Evolutionary conservation across 2,797 vertebrate species (phyloP).

Genomic region (Leptodactylus fallax): DNA sequence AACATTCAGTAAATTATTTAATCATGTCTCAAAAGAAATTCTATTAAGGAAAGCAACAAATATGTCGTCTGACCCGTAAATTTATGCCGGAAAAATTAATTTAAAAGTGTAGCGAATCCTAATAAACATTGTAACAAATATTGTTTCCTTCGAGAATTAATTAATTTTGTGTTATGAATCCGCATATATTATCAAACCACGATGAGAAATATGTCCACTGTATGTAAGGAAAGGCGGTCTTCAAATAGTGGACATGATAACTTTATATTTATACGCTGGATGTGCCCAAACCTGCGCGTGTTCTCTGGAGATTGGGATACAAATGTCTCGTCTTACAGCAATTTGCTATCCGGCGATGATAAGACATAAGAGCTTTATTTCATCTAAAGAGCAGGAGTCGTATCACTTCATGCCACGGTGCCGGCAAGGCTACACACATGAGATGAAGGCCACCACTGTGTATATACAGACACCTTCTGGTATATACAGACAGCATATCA

Average conservation of each 20-base stretch:
- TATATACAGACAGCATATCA: neutral
- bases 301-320: neutral
- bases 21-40: slow-evolving; percentile 34
- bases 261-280: neutral
- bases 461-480: neutral
- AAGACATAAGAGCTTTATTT: neutral
- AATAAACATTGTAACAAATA: slow-evolving; percentile 25
- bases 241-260: neutral
- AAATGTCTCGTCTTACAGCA: neutral
- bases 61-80: slow-evolving; percentile 8
- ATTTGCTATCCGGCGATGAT: neutral
- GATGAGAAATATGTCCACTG: neutral
- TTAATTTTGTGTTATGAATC: slow-evolving; percentile 34
- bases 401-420: neutral
- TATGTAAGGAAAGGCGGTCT: neutral
- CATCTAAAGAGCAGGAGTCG: neutral
- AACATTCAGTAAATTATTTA: slow-evolving; percentile 29
- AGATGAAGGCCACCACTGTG: neutral
- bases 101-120: neutral
- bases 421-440: neutral
- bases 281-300: neutral
- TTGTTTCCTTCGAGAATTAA: slow-evolving; percentile 31
- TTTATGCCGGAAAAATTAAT: slow-evolving; percentile 41
- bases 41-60: slow-evolving; percentile 41
- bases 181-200: slow-evolving; percentile 20